Conservation (phyloP, 1,140 invertebrate species). For the Eupristina koningsbergeri region DNA sequence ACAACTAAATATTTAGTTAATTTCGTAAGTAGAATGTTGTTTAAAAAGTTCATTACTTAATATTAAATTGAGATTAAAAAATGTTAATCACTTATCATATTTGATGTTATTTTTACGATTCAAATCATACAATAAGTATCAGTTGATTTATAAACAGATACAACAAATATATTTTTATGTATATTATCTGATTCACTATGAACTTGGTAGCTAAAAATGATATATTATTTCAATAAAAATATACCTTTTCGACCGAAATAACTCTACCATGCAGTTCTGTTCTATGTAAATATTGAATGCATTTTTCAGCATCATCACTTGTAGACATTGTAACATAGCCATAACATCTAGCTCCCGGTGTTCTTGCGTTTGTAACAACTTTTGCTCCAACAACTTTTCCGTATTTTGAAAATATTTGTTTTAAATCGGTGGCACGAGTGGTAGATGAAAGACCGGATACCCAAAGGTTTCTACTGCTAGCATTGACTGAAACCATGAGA, state of each 20-base stretch:
- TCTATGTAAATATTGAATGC: slow-evolving; percentile 90
- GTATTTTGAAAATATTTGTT: slow-evolving; percentile 91
- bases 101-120: not conserved
- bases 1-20: no score
- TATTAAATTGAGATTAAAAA: no score
- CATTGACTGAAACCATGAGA: slow-evolving; percentile 60
- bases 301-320: slow-evolving; percentile 89
- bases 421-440: slow-evolving; percentile 92
- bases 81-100: not conserved
- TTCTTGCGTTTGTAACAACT: slow-evolving; percentile 94
- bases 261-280: slow-evolving; percentile 94
- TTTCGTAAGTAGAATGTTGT: no score
- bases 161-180: no score
- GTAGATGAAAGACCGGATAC: slow-evolving; percentile 91
- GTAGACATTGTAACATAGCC: slow-evolving; percentile 95
- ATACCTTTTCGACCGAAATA: slow-evolving; percentile 92
- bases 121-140: no score
- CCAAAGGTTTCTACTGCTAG: slow-evolving; percentile 86
- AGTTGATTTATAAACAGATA: no score
- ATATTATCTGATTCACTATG: not conserved
- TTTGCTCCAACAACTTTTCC: slow-evolving; percentile 96
- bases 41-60: no score
- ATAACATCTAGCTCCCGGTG: slow-evolving; percentile 92
- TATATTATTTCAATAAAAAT: not conserved
- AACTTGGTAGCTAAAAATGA: not conserved